Evolutionary conservation across 23 tunicate genomes (phyloP).

Genomic region (Diplosoma virens): DNA sequence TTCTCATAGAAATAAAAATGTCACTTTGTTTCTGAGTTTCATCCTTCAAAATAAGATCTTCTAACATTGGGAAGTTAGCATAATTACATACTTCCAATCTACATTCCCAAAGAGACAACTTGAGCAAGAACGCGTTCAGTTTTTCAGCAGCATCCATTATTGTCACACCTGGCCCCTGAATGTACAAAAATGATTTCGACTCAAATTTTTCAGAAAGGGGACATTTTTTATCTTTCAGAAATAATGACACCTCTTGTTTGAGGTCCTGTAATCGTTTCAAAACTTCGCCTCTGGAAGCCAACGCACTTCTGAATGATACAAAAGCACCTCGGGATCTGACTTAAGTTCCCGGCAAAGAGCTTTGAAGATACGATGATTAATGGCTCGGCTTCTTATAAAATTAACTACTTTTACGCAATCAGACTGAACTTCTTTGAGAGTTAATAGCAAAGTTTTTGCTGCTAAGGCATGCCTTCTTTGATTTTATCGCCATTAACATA

Average conservation of each 20-base stretch:
- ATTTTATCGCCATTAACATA: conserved; percentile 41
- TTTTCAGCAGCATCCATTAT: no score
- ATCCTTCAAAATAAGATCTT: no score
- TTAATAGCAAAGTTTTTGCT: conserved; percentile 13
- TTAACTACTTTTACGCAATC: conserved; percentile 29
- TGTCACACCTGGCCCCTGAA: no score
- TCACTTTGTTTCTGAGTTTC: no score
- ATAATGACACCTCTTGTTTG: no score
- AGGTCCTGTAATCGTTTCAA: conserved; percentile 32
- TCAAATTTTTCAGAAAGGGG: conserved; percentile 37
- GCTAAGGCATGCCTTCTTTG: conserved; percentile 37
- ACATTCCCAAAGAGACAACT: no score
- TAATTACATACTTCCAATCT: no score
- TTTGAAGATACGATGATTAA: conserved; percentile 20
- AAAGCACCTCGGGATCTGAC: conserved; percentile 23
- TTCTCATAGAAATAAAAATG: no score
- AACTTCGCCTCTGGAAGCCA: conserved; percentile 38
- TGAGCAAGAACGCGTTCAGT: no score
- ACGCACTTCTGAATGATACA: conserved; percentile 29
- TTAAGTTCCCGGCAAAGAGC: conserved; percentile 7
- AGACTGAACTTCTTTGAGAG: conserved; percentile 18
- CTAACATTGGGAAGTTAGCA: no score
- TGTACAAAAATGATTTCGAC: no score
- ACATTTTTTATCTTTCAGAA: conserved; percentile 16
- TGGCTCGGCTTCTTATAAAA: conserved; percentile 14